Base-by-base conservation (phyloP, 35 echinoderm and acorn worm genomes). In the Apostichopus californicus region DNA sequence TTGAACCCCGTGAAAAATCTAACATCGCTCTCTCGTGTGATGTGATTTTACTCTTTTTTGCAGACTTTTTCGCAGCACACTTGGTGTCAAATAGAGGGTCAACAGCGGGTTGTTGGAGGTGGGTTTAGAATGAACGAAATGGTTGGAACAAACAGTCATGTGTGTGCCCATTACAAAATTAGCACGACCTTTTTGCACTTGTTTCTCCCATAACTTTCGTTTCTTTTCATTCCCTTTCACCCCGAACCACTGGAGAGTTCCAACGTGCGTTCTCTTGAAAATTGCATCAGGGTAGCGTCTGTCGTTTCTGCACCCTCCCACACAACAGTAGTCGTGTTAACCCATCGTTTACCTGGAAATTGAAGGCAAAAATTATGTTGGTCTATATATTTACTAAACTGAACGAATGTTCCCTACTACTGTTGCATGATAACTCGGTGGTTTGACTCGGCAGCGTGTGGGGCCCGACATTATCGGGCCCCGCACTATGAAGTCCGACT, bases 111-210 rank as follows among this genome's bases (percentile, higher is more conserved):
- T 77, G 73, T 18, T 25, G 9, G 17, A 7, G 17, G 9, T 77
- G 8, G 73, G 73, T 15, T 77, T 77, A 9, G 73, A 9, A 13
- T 77, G 18, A 83, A 83, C 17, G 23, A 83, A 83, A 46, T 83
- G 80, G 34, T 83, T 83, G 18, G 80, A 83, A 56, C 80, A 83
- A 10, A 83, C 80, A 9, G 80, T 83, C 80, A 83, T 83, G 7
- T 23, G 80, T 10, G 13, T 8, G 18, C 80, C 34, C 80, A 83
- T 83, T 10, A 17, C 34, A 52, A 46, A 83, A 12, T 23, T 52
- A 9, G 18, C 80, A 6, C 80, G 80, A 5, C 80, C 80, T 18
- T 83, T 83, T 34, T 52, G 80, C 17, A 83, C 17, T 56, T 83
- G 80, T 18, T 83, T 83, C 23, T 83, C 80, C 80, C 80, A 83